These are phyloP conservation scores for Caenorhabditis inopinata DNA, from an alignment of 1,140 invertebrate species.

Conservation along the genomic window DNA sequence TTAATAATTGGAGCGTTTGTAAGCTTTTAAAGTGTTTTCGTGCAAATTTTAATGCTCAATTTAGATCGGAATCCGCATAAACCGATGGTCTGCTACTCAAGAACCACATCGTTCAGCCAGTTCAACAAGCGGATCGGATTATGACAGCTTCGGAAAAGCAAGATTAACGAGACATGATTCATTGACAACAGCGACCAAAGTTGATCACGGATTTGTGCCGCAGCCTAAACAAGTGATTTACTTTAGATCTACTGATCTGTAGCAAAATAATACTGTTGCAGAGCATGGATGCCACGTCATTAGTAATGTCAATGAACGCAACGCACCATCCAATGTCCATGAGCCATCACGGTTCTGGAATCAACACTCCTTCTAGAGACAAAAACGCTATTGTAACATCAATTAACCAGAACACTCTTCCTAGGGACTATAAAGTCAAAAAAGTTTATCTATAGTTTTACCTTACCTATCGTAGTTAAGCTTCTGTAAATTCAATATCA, in stretches of 20 bases:
- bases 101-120: constrained; percentile 52
- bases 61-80: constrained; percentile 61
- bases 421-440: constrained; percentile 64
- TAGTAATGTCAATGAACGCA: constrained; percentile 55
- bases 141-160: constrained; percentile 53
- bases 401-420: constrained; percentile 54
- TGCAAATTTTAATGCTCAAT: background rate
- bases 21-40: constrained; percentile 11
- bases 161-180: constrained; percentile 62
- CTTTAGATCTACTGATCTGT: no score
- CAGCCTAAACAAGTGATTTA: constrained; percentile 16
- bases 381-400: constrained; percentile 41
- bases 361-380: constrained; percentile 38
- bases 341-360: constrained; percentile 51
- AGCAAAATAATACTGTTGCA: no score
- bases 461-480: no score
- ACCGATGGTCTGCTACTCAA: constrained; percentile 52
- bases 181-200: constrained; percentile 45
- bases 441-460: constrained; percentile 56
- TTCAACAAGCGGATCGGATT: constrained; percentile 62
- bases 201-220: constrained; percentile 46
- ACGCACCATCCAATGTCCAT: constrained; percentile 53
- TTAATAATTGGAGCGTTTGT: constrained; percentile 56
- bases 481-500: no score
- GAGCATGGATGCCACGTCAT: constrained; percentile 56